These are phyloP conservation scores for Parus major DNA, from an alignment of 2,113 vertebrate species.

Conservation along the genomic window DNA sequence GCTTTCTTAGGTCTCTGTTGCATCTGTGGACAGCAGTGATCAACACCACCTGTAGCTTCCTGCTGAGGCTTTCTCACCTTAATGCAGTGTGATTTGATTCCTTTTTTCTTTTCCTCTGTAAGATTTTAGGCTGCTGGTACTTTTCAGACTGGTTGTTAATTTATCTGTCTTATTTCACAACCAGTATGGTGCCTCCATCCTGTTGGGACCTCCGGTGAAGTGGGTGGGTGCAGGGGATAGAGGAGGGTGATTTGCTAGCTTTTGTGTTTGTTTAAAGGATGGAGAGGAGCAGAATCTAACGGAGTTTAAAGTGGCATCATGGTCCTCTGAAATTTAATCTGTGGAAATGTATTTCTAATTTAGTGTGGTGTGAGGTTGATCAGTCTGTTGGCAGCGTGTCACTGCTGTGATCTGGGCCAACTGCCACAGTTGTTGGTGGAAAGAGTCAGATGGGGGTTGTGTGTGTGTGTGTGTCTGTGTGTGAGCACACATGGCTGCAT, in stretches of 20 bases:
- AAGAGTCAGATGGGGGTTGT: slow-evolving; percentile 26
- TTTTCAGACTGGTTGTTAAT: not conserved
- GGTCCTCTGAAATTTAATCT: slow-evolving; percentile 20
- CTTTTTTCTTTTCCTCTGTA: not conserved
- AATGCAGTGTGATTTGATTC: not conserved
- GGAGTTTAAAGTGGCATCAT: not conserved
- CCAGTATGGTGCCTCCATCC: not conserved
- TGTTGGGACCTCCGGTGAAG: not conserved
- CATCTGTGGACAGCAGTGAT: not conserved
- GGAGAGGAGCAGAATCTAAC: not conserved
- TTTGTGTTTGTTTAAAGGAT: slow-evolving; percentile 21
- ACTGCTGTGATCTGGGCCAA: slow-evolving; percentile 49
- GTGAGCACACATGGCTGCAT: slow-evolving; percentile 51
- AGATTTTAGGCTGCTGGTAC: not conserved
- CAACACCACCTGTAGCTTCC: not conserved
- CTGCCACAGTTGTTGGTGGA: slow-evolving; percentile 55
- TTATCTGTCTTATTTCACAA: not conserved
- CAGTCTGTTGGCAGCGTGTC: slow-evolving; percentile 49
- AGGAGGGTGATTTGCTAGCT: not conserved
- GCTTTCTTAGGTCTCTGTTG: not conserved
- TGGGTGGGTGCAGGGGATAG: not conserved
- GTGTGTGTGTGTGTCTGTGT: not conserved
- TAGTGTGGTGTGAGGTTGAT: slow-evolving; percentile 30
- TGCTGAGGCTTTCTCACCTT: not conserved
- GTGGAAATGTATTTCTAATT: slow-evolving; percentile 58